Conservation (phyloP, 2,113 vertebrate genomes). For the Apteryx owenii region DNA sequence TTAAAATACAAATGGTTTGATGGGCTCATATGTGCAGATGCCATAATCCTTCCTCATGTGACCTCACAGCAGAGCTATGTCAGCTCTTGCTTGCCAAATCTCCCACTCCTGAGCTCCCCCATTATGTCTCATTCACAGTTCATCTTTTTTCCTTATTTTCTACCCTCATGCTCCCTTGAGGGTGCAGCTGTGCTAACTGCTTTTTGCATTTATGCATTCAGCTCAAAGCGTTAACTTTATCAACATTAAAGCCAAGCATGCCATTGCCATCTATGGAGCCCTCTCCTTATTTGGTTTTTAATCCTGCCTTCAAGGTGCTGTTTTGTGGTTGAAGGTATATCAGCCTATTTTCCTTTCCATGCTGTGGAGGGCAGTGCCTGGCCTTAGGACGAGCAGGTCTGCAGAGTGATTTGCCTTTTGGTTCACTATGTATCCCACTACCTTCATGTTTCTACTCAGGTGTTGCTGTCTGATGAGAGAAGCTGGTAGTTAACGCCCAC, state of each 20-base stretch:
- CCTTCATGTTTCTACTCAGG: fast-evolving
- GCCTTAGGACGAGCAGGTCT: not conserved
- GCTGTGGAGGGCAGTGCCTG: not conserved
- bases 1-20: not conserved
- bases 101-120: not conserved
- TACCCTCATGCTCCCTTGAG: not conserved
- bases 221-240: not conserved
- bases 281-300: not conserved
- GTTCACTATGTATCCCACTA: fast-evolving
- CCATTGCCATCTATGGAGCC: not conserved
- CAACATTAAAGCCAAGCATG: not conserved
- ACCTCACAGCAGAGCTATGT: constrained; percentile 13
- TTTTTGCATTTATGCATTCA: not conserved
- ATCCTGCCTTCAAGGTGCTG: not conserved
- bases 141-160: not conserved
- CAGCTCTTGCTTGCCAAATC: not conserved
- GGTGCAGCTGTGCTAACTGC: not conserved
- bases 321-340: not conserved
- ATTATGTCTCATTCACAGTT: not conserved
- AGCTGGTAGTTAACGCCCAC: not conserved
- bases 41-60: not conserved
- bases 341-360: not conserved
- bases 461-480: not conserved
- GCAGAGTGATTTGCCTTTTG: not conserved
- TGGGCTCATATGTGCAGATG: not conserved